Evolutionary conservation across 2,888 invertebrate species (phyloP).

Genomic region (Willowsia nigromaculata): DNA sequence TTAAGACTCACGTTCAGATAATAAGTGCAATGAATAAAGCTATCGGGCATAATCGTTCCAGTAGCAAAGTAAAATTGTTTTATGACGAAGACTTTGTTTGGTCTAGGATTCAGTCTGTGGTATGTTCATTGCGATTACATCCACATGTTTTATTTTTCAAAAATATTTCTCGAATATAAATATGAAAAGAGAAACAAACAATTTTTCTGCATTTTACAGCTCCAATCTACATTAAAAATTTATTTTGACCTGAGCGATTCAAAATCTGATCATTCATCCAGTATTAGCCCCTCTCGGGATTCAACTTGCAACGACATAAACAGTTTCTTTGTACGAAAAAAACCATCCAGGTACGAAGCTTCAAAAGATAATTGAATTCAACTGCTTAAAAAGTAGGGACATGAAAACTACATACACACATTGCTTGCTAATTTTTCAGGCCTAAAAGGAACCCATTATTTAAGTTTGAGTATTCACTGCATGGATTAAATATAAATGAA

Average conservation of each 20-base stretch:
- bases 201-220: conserved; percentile 81
- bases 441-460: conserved; percentile 83
- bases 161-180: no score
- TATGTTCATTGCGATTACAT: no score
- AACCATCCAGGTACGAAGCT: conserved; percentile 79
- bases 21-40: conserved; percentile 83
- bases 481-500: conserved; percentile 83
- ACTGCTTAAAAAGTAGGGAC: no score
- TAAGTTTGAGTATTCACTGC: conserved; percentile 86
- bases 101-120: conserved; percentile 93
- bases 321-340: conserved; percentile 81
- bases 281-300: conserved; percentile 73
- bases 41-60: conserved; percentile 80
- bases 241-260: conserved; percentile 79
- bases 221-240: conserved; percentile 89
- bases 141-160: no score
- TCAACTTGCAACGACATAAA: conserved; percentile 80
- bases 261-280: conserved; percentile 72
- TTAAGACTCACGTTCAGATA: conserved; percentile 87
- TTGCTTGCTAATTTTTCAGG: conserved; percentile 73
- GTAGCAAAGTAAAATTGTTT: conserved; percentile 79
- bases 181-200: no score
- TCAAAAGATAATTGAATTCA: no score
- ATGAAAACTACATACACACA: background rate
- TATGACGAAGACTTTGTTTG: conserved; percentile 91